A percentile compares a stretch with the other conserved stretches of the same genome.
phyloP scores from a whole-genome alignment of 2,888 invertebrate genomes.

The Blastobasis lacticolella region DNA sequence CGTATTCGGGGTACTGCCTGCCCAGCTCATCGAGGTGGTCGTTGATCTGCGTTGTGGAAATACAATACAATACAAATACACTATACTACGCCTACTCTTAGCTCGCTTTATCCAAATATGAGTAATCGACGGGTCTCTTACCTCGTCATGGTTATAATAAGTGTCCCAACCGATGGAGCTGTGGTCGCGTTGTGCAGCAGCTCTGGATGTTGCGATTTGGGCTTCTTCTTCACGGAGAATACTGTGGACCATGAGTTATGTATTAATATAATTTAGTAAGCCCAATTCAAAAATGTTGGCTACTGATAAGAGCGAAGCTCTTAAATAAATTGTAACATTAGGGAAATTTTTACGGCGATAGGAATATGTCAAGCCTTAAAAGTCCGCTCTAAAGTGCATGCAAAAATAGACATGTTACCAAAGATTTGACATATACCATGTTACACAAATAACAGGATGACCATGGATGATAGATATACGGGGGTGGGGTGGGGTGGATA shows the following conservation, averaged over 20 bases:
- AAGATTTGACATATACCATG: too few species aligned
- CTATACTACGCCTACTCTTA: neutral
- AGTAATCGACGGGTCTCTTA: too few species aligned
- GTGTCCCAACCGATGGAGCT: constrained; percentile 26
- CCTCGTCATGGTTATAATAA: constrained; percentile 26
- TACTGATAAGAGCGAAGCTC: neutral
- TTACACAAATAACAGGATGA: neutral
- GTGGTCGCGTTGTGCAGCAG: constrained; percentile 15
- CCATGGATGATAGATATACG: neutral
- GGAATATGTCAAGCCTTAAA: too few species aligned
- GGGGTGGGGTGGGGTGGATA: neutral
- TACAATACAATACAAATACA: neutral
- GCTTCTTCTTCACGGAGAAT: constrained; percentile 29
- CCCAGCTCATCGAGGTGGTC: constrained; percentile 56
- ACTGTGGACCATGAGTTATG: constrained; percentile 9
- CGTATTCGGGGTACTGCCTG: constrained; percentile 55
- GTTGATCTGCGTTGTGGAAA: constrained; percentile 55
- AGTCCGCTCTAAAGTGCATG: too few species aligned
- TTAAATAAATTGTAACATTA: neutral
- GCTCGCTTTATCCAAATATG: neutral
- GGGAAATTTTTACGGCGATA: too few species aligned
- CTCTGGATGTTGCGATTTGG: constrained; percentile 16
- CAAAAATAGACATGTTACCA: too few species aligned
- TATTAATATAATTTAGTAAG: neutral
- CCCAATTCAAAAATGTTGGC: too few species aligned